phyloP scores from a whole-genome alignment of 64 coral and sea anemone species.

The Platygyra sinensis region DNA sequence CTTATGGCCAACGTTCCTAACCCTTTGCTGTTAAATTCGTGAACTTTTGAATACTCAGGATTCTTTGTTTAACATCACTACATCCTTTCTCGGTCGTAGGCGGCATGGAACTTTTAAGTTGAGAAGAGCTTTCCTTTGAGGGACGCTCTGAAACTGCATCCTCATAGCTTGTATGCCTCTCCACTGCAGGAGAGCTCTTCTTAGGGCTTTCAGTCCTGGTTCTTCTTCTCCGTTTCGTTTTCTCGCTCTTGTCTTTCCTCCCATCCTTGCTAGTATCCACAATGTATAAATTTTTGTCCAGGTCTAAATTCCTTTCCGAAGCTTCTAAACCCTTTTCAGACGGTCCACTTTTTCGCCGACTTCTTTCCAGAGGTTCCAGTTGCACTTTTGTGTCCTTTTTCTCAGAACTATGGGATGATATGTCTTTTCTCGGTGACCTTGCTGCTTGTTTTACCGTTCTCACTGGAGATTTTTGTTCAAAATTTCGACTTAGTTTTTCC shows the following conservation, averaged over 20 bases:
- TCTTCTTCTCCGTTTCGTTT: not conserved
- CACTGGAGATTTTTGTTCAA: slow-evolving; percentile 59
- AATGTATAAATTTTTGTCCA: slow-evolving; percentile 35
- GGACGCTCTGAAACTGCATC: not conserved
- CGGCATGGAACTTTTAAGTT: not conserved
- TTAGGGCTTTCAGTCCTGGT: slow-evolving; percentile 30
- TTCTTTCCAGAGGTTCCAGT: not conserved
- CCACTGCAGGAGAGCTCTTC: not conserved
- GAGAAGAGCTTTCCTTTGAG: not conserved
- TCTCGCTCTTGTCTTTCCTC: not conserved
- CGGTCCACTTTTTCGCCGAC: not conserved
- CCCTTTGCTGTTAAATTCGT: not conserved
- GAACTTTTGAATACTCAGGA: not conserved
- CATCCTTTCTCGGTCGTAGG: not conserved
- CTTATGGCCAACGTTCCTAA: slow-evolving; percentile 1
- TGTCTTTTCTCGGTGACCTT: slow-evolving; percentile 6
- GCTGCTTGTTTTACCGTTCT: slow-evolving; percentile 16
- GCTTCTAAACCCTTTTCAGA: not conserved
- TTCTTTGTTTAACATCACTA: not conserved
- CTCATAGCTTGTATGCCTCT: not conserved
- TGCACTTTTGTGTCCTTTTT: not conserved
- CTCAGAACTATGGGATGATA: not conserved
- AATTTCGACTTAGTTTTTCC: slow-evolving; percentile 45
- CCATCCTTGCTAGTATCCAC: not conserved
- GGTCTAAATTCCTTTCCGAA: not conserved